phyloP scores from a whole-genome alignment of 2,888 invertebrate species.

The Drosophila neonasuta region DNA sequence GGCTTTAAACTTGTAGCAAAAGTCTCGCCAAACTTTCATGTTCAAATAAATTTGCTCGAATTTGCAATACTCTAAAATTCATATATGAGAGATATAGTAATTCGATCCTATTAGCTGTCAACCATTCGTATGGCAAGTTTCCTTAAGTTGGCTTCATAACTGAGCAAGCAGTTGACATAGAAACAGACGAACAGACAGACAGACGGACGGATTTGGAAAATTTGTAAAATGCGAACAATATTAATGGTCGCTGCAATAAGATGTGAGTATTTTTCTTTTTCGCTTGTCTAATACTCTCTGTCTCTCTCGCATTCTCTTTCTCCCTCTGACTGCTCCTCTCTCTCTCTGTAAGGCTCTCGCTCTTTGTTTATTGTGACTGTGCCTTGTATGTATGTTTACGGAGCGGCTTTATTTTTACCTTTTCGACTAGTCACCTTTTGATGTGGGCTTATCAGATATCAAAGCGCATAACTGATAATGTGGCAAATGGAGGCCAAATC shows the following conservation, averaged over 20 bases:
- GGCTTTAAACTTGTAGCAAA: slow-evolving; percentile 8
- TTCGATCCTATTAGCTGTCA: no score
- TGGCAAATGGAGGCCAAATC: slow-evolving; percentile 57
- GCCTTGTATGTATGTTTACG: slow-evolving; percentile 24
- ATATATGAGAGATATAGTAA: no score
- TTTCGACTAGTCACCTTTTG: slow-evolving; percentile 56
- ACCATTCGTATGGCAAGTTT: neutral
- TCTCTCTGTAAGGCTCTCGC: neutral
- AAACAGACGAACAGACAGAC: neutral
- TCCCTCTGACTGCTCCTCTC: neutral
- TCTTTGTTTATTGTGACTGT: neutral
- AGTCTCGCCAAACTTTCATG: no score
- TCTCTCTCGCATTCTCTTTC: neutral
- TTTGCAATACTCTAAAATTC: no score
- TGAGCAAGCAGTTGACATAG: neutral
- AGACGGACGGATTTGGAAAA: neutral
- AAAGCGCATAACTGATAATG: slow-evolving; percentile 78
- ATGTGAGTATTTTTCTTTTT: neutral
- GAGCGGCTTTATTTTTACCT: slow-evolving; percentile 40
- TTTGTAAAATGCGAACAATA: neutral
- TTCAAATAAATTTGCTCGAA: no score
- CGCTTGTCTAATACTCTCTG: neutral
- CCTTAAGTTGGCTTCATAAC: neutral
- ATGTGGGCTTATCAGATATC: slow-evolving; percentile 78
- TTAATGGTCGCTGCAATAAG: neutral